phyloP scores from a whole-genome alignment of 2,797 vertebrate genomes.

The Crax fasciolata region DNA sequence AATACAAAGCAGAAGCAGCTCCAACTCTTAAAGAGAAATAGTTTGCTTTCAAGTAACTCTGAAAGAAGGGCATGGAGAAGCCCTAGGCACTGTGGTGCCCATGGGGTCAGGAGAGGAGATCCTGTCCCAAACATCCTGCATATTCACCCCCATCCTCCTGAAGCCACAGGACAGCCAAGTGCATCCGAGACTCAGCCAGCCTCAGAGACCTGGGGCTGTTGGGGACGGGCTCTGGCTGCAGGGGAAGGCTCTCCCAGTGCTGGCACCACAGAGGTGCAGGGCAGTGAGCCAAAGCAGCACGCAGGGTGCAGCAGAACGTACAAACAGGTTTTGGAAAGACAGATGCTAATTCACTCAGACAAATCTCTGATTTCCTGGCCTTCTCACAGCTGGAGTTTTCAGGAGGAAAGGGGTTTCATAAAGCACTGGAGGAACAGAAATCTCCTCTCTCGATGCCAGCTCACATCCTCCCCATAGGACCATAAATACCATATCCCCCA shows the following conservation, averaged over 20 bases:
- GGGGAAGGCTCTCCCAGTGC: background rate
- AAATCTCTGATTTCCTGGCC: conserved; percentile 62
- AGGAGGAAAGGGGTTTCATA: conserved; percentile 18
- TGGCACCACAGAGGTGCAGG: conserved; percentile 10
- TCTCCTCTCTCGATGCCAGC: conserved; percentile 49
- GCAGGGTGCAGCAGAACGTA: conserved; percentile 31
- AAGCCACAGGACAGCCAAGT: background rate
- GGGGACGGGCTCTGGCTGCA: background rate
- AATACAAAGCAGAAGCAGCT: background rate
- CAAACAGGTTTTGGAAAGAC: conserved; percentile 28
- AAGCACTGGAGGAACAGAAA: conserved; percentile 60
- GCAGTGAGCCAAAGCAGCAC: conserved; percentile 40
- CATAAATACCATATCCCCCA: conserved; percentile 30
- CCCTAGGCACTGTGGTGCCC: rapidly evolving
- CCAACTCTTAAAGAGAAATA: background rate
- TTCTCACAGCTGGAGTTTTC: conserved; percentile 57
- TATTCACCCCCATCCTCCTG: background rate
- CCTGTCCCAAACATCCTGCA: background rate
- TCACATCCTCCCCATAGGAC: conserved; percentile 60
- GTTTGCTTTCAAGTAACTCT: background rate
- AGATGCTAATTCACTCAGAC: conserved; percentile 45
- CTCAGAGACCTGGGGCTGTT: rapidly evolving
- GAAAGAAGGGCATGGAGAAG: background rate
- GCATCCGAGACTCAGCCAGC: background rate
- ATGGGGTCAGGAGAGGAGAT: rapidly evolving